phyloP scores from a whole-genome alignment of 2,888 invertebrate genomes.

The Slavum lentiscoides region DNA sequence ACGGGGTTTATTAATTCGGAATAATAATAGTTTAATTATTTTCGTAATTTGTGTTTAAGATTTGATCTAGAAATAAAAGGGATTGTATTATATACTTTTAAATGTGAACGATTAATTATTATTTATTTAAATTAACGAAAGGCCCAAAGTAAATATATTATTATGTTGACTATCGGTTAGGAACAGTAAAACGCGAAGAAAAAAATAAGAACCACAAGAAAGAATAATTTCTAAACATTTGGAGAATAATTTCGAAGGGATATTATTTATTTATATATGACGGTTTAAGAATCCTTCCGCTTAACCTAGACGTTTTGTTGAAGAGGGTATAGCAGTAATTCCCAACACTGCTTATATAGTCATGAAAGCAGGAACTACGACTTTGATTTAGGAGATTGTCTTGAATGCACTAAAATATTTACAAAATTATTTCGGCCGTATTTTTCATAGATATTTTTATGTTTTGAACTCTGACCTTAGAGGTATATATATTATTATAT shows the following conservation, averaged over 20 bases:
- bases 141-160: too few relatives aligned
- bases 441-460: slow-evolving; percentile 26
- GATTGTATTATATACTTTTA: too few relatives aligned
- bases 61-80: too few relatives aligned
- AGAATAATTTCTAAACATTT: neutral
- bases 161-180: too few relatives aligned
- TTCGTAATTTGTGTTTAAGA: too few relatives aligned
- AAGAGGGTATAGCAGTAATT: slow-evolving; percentile 23
- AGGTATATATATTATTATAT: neutral
- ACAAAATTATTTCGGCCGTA: slow-evolving; percentile 4
- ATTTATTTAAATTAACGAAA: too few relatives aligned
- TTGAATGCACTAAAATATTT: slow-evolving; percentile 34
- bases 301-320: slow-evolving; percentile 21
- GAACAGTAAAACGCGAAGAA: too few relatives aligned
- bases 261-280: slow-evolving; percentile 48
- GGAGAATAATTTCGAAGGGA: slow-evolving; percentile 2
- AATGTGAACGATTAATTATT: too few relatives aligned
- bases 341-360: slow-evolving; percentile 40
- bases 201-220: neutral
- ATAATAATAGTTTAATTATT: too few relatives aligned
- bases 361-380: slow-evolving; percentile 38
- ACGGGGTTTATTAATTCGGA: too few relatives aligned
- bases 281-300: slow-evolving; percentile 9
- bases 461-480: slow-evolving; percentile 19
- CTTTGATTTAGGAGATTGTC: slow-evolving; percentile 40